Percentiles rank a stretch among this genome's conserved stretches.
Evolutionary conservation across 2,888 invertebrate species (phyloP).

Genomic region (Drosophila barbarae): DNA sequence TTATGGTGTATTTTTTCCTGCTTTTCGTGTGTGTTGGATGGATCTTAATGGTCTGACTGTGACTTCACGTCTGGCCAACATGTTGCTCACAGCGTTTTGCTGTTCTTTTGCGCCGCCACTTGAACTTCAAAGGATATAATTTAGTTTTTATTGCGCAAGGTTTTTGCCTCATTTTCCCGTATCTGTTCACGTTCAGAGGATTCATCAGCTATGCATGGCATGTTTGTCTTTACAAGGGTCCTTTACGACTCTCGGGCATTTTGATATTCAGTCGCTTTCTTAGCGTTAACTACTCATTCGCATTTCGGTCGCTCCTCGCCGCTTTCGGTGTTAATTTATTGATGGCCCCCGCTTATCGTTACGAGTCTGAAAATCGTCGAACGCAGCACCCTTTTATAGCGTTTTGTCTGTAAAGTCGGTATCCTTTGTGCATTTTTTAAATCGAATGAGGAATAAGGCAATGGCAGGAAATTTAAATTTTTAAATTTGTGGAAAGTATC

Average conservation of each 20-base stretch:
- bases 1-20: neutral
- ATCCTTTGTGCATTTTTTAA: neutral
- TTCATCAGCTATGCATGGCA: constrained; percentile 68
- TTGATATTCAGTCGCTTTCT: constrained; percentile 8
- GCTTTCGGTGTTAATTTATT: constrained; percentile 60
- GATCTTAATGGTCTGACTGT: constrained; percentile 12
- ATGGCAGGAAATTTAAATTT: neutral
- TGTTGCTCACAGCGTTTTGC: constrained; percentile 56
- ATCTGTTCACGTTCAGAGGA: constrained; percentile 28
- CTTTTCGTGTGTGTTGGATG: constrained; percentile 11
- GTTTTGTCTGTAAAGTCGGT: constrained; percentile 2
- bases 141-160: constrained; percentile 71
- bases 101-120: constrained; percentile 53
- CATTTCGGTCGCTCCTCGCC: constrained; percentile 14
- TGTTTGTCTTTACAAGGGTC: constrained; percentile 60
- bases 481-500: too few species aligned
- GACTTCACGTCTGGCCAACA: constrained; percentile 53
- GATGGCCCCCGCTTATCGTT: constrained; percentile 53
- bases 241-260: constrained; percentile 45
- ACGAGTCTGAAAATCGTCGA: constrained; percentile 38
- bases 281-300: constrained; percentile 30
- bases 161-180: constrained; percentile 34
- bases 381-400: neutral
- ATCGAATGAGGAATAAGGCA: neutral
- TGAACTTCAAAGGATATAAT: constrained; percentile 72